Conservation (phyloP, 1,140 invertebrate species). For the Venustaconcha ellipsiformis region DNA sequence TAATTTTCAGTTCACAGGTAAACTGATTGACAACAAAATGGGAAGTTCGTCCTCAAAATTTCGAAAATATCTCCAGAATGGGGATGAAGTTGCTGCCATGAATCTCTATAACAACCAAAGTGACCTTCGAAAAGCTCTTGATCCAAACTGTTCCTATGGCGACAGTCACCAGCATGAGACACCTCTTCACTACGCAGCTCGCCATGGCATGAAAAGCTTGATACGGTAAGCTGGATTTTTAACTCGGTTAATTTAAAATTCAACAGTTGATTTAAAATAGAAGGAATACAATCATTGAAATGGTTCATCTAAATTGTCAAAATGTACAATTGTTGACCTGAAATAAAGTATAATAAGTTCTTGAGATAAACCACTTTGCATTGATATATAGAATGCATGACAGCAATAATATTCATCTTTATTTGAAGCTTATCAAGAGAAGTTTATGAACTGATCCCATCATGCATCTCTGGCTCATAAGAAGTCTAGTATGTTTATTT, state of each 20-base stretch:
- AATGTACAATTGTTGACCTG: too few relatives aligned
- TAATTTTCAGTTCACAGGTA: too few relatives aligned
- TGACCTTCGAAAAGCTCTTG: conserved; percentile 77
- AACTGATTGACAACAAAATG: conserved; percentile 67
- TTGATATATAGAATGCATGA: background rate
- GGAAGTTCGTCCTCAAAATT: conserved; percentile 80
- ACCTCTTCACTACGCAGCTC: conserved; percentile 77
- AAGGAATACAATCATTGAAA: too few relatives aligned
- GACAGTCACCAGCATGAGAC: conserved; percentile 79
- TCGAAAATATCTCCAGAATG: conserved; percentile 79
- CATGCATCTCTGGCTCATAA: background rate
- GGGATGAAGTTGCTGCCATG: conserved; percentile 80
- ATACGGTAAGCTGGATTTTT: conserved; percentile 68
- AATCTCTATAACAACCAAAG: conserved; percentile 76
- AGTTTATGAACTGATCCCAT: background rate
- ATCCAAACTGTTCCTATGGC: conserved; percentile 79
- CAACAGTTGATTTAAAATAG: too few relatives aligned
- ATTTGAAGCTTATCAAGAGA: background rate
- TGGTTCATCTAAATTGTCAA: too few relatives aligned
- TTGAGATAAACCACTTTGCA: background rate
- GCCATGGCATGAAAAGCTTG: conserved; percentile 79
- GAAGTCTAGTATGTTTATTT: background rate
- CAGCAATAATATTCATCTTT: background rate
- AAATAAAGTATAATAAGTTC: too few relatives aligned
- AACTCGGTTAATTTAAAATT: too few relatives aligned